Base-by-base conservation (phyloP, 2,113 vertebrate species). In the Pardalotus punctatus region DNA sequence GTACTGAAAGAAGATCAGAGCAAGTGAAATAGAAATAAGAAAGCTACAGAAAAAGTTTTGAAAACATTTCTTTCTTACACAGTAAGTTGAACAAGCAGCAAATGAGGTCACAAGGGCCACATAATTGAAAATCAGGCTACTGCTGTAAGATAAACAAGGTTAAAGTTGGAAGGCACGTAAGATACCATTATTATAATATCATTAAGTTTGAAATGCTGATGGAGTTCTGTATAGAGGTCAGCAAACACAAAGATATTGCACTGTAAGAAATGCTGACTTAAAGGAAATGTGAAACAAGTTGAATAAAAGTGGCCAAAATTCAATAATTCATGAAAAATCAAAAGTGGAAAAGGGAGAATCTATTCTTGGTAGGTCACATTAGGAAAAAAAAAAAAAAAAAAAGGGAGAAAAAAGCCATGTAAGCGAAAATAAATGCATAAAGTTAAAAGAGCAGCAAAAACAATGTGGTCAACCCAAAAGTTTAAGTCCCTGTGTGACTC, bases 191-290 rank as follows among this genome's bases (percentile, higher is more conserved):
- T 93, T 81, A 67, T 82, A 86, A 79, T 81, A 83, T 71, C 50
- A 82, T 95, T 90, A 95, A 48, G 74, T 86, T 71, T 90, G 72
- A 96, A 97, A 96, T 86, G 56, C 84, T 96, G 95, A 84, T 90
- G 65, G 79, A 48, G 25, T 88, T 90, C 50, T 79, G 28, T 54
- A 67, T 42, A 84, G 81, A 94, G 80, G 94, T 92, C 96, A 94
- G 89, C 50, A 92, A 94, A 90, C 62, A 66, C 60, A 67, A 78
- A 64, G 33, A 69, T 89, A 82, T 92, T 90, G 88, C 70, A 61
- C 24, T 80, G 64, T 86, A 43, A 90, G 81, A 96, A 96, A 79
- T 88, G 94, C 93, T 96, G 93, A 96, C 90, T 93, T 81, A 83
- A 42, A 90, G 42, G 64, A 73, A 81, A 94, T 85, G 28, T 62